Evolutionary conservation across 2,113 vertebrate genomes (phyloP).

Genomic region (Argyrosomus japonicus): DNA sequence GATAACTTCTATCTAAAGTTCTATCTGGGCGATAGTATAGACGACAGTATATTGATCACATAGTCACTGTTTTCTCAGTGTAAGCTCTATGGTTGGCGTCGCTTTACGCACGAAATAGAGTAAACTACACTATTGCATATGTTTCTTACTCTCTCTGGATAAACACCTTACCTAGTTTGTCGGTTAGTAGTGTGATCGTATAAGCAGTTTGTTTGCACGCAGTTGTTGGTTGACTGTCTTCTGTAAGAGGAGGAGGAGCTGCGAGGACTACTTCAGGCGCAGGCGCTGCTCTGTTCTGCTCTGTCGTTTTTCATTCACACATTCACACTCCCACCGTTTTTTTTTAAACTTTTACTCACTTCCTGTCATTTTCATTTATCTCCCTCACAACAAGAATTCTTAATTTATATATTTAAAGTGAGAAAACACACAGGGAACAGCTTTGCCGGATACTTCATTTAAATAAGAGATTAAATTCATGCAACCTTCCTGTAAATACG

Average conservation of each 20-base stretch:
- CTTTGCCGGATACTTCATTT: background rate
- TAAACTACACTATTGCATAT: background rate
- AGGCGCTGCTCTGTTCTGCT: background rate
- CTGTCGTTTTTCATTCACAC: background rate
- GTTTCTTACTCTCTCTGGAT: background rate
- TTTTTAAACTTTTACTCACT: background rate
- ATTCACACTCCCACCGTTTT: background rate
- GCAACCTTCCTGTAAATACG: background rate
- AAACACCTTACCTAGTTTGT: background rate
- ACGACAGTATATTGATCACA: too few relatives aligned
- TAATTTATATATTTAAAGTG: background rate
- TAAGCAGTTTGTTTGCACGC: too few relatives aligned
- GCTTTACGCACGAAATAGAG: background rate
- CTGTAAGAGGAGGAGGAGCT: slow-evolving; percentile 32
- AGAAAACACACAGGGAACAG: background rate
- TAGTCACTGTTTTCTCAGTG: background rate
- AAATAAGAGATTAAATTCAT: too few relatives aligned
- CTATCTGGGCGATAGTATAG: too few relatives aligned
- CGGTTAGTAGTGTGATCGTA: too few relatives aligned
- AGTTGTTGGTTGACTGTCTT: too few relatives aligned
- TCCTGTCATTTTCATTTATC: background rate
- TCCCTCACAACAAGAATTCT: fast-evolving
- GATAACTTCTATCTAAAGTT: too few relatives aligned
- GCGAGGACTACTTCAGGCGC: background rate
- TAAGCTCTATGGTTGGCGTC: background rate